Evolutionary conservation across 1,140 invertebrate genomes (phyloP).

Genomic region (Stratiolaelaps scimitus): DNA sequence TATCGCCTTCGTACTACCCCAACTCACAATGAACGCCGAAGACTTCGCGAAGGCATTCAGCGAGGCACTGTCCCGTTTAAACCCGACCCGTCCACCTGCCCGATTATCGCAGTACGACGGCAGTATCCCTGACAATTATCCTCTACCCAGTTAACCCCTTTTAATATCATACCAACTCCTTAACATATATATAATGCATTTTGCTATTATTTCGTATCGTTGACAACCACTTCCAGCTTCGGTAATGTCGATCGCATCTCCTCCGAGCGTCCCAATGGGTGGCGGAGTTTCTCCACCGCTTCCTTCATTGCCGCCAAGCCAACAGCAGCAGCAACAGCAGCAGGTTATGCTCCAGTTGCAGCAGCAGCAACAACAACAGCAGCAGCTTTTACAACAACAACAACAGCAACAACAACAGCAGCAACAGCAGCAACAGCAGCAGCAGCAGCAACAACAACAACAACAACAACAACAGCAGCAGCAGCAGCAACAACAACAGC

Average conservation of each 20-base stretch:
- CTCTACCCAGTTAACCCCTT: too few species aligned
- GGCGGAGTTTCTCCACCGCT: conserved; percentile 6
- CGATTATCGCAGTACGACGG: too few species aligned
- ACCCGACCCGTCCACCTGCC: too few species aligned
- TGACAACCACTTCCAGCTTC: conserved; percentile 2
- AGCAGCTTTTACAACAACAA: background rate
- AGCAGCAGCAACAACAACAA: conserved; percentile 37
- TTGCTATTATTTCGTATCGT: too few species aligned
- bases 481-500: conserved; percentile 32
- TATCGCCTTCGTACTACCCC: too few species aligned
- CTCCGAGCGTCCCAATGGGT: conserved; percentile 11
- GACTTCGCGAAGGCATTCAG: too few species aligned
- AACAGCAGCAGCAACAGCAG: background rate
- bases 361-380: conserved; percentile 16
- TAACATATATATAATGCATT: too few species aligned
- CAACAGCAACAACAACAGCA: conserved; percentile 23
- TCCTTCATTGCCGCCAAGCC: background rate
- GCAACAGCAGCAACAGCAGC: conserved; percentile 33
- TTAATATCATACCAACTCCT: too few species aligned
- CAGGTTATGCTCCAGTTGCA: background rate
- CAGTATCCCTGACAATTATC: too few species aligned
- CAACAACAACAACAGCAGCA: conserved; percentile 36
- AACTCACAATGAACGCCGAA: too few species aligned
- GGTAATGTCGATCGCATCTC: conserved; percentile 17
- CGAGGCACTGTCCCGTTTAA: too few species aligned